Conservation (phyloP, 2,113 vertebrate genomes). For the Triplophysa siluroides region DNA sequence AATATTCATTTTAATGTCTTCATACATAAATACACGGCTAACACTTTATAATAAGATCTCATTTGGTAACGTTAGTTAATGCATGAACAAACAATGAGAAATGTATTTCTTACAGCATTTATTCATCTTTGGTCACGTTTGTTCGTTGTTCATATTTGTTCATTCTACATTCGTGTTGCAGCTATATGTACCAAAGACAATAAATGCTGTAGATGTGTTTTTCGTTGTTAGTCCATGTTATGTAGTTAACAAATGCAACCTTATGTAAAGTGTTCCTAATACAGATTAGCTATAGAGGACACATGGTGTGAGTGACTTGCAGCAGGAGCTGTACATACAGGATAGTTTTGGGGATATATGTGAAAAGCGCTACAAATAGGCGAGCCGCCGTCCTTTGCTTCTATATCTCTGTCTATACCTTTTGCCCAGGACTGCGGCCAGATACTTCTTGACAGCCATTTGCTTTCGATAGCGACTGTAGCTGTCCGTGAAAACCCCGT, state of each 20-base stretch:
- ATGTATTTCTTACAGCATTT: too few species aligned
- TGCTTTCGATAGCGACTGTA: constrained; percentile 99
- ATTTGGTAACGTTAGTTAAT: too few species aligned
- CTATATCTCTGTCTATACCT: constrained; percentile 99
- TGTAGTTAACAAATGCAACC: too few species aligned
- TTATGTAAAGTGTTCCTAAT: too few species aligned
- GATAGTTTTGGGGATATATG: constrained; percentile 61
- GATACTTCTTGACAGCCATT: constrained; percentile 99
- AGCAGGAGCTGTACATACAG: constrained; percentile 79
- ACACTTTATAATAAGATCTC: too few species aligned
- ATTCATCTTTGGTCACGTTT: too few species aligned
- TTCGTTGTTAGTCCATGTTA: too few species aligned
- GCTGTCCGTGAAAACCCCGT: constrained; percentile 99
- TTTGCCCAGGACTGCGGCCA: constrained; percentile 98
- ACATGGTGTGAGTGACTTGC: constrained; percentile 87
- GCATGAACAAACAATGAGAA: too few species aligned
- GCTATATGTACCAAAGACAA: too few species aligned
- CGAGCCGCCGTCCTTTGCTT: constrained; percentile 98
- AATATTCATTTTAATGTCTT: constrained; percentile 99
- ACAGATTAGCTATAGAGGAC: constrained; percentile 78
- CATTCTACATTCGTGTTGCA: too few species aligned
- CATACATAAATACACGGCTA: constrained; percentile 95
- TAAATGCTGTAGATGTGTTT: too few species aligned
- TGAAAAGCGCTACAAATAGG: constrained; percentile 91
- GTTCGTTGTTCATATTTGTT: too few species aligned